Base-by-base conservation (phyloP, 2,888 invertebrate species). In the Taphrorychus bicolor region DNA sequence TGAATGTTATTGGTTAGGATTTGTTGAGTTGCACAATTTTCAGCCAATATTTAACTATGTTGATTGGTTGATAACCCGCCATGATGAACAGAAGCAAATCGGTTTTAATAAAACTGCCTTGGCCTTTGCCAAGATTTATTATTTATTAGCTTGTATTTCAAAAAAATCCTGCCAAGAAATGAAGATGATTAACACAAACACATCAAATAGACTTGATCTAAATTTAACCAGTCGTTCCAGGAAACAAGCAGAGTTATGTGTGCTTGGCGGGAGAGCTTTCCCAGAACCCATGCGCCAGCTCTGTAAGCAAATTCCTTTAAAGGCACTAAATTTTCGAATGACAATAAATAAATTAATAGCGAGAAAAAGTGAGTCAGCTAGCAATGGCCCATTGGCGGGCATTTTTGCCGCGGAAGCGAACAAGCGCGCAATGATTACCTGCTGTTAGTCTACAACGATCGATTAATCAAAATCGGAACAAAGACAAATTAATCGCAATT, bases 261-360 rank as follows among this genome's bases (percentile, higher is more conserved):
- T 11, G 19, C 51, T 51, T 14, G 14, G 60, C 53, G 42, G 60
- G 60, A 61, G 60, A 42, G 60, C 52, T 21, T 61, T 61, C 60
- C 32, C 32, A 61, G 60, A 61, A 61, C 53, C 5, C 49, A 60
- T 51, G 52, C 23, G 22, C 49, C 41, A 22, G 42, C 22, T 17
- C 14, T 3, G 5, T n/a, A n/a, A 5, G 14, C 45, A 45, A 45
- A 45, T 14, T 45, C 45, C 45, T 45, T 45, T 16, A 45, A 45
- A 45, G 45, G 45, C 45, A 16, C 16, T 45, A 45, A 45, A 45
- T 45, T 45, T 45, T 45, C 45, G 32, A 11, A 7, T 1, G 11
- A 32, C 32, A 59, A 19, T 32, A 49, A 24, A 49, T 11, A 7
- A 45, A 45, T 45, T 45, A 17, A n/a, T 45, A 11, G 11, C 14